Percentiles rank a stretch among this genome's conserved stretches.
Conservation (phyloP, 2,797 vertebrate genomes). For the Gallinago solitaria region DNA sequence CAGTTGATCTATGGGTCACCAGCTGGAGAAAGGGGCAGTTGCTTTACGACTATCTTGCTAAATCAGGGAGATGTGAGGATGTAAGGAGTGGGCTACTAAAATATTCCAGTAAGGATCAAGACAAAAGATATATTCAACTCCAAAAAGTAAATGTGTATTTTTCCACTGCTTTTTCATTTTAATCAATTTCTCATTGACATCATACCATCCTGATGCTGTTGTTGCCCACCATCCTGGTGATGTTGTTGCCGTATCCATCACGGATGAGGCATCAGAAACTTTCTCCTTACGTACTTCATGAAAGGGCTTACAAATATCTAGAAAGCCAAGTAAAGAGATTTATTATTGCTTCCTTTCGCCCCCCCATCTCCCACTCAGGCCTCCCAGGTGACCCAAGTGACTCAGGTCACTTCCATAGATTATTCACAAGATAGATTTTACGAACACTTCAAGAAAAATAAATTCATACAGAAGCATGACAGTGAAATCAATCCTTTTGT, state of each 20-base stretch:
- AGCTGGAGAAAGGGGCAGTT: background rate
- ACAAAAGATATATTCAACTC: background rate
- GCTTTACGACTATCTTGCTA: background rate
- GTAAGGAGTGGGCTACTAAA: background rate
- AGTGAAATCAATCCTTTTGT: background rate
- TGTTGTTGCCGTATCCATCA: background rate
- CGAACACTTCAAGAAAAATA: background rate
- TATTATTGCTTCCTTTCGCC: background rate
- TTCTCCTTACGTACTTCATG: fast-evolving
- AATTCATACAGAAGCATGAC: background rate
- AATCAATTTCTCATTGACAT: background rate
- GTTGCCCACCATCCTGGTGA: background rate
- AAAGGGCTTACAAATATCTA: background rate
- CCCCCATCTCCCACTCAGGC: background rate
- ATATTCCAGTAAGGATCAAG: background rate
- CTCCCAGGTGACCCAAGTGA: background rate
- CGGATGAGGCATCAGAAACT: background rate
- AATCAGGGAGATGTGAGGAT: background rate
- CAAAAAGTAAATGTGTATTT: background rate
- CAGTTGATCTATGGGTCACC: background rate
- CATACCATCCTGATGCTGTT: background rate
- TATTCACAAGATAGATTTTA: background rate
- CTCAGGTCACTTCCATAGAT: background rate
- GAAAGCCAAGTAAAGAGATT: background rate
- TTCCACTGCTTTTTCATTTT: background rate